Base-by-base conservation (phyloP, 2,888 invertebrate genomes). In the Microplitis manilae region DNA sequence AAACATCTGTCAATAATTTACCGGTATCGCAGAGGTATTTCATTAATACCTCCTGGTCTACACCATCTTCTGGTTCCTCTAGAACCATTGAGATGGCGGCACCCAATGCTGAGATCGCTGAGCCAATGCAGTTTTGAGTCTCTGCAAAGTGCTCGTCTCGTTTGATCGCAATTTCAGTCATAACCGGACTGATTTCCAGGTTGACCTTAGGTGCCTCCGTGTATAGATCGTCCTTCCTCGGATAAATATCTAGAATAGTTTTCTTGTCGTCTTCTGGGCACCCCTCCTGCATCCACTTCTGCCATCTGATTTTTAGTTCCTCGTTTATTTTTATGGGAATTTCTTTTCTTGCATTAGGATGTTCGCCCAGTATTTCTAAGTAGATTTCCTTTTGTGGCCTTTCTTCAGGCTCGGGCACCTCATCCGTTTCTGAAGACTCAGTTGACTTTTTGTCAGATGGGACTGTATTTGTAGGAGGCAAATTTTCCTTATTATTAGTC, bases 271-370 rank as follows among this genome's bases (percentile, higher is more conserved):
- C 74, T 13, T 79, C 72, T 6, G 85, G 84, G 0, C 81, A 85
- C 6, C 77, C 86, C 15, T 79, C 81, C 75, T 82, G 85, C 65
- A 83, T 84, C 70, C 87, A 88, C 77, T 84, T 83, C 73, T 81
- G 82, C 80, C 83, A 86, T 8, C 65, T 6, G 17, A 65, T 30
- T 65, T 65, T 65, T 20, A 65, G 17, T 9, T 65, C 65, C 9
- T 17, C 20, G 65, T 65, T 65, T 4, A 65, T 20, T 7, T 15
- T 65, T 20, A 65, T 20, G 8, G 30, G 39, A 41, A 70, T 61
- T 74, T 50, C 67, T 50, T 72, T 60, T 67, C 70, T 61, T 13
- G 13, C 40, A 9, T 65, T 73, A 1, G 65, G 65, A 30, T 65
- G 30, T 8, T 65, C 65, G 38, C 65, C 38, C 65, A 65, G 20